Conservation (phyloP, 2,797 vertebrate genomes). For the Champsocephalus esox region DNA sequence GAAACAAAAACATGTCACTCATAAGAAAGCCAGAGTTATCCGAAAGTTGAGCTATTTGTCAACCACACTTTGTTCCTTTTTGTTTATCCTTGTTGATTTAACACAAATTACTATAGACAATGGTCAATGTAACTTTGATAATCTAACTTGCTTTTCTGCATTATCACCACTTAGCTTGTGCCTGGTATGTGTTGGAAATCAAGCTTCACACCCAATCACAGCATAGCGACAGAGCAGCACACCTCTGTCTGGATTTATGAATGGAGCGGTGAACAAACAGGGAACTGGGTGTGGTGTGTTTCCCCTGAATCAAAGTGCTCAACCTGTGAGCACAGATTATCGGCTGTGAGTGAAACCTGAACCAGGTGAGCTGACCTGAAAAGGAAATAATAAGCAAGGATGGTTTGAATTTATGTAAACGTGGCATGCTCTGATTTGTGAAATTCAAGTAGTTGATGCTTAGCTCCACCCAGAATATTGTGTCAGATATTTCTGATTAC, state of each 20-base stretch:
- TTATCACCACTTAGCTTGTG: conserved; percentile 34
- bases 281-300: conserved; percentile 57
- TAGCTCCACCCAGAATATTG: background rate
- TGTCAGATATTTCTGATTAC: background rate
- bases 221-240: conserved; percentile 23
- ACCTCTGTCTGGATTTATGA: conserved; percentile 67
- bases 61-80: conserved; percentile 10
- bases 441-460: background rate
- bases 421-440: background rate
- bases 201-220: conserved; percentile 45
- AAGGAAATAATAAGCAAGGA: background rate
- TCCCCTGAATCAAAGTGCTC: conserved; percentile 52
- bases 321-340: conserved; percentile 10
- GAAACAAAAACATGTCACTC: background rate
- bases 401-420: conserved; percentile 37
- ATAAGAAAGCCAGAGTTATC: background rate
- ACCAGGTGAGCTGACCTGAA: conserved; percentile 39
- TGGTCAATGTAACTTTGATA: conserved; percentile 5
- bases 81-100: conserved; percentile 27
- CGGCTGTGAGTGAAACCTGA: conserved; percentile 18
- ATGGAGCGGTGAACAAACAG: conserved; percentile 56
- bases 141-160: conserved; percentile 38
- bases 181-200: conserved; percentile 63
- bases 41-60: background rate
- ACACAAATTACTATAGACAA: conserved; percentile 26